Conservation (phyloP, 2,888 invertebrate genomes). For the Tenthredo notha region DNA sequence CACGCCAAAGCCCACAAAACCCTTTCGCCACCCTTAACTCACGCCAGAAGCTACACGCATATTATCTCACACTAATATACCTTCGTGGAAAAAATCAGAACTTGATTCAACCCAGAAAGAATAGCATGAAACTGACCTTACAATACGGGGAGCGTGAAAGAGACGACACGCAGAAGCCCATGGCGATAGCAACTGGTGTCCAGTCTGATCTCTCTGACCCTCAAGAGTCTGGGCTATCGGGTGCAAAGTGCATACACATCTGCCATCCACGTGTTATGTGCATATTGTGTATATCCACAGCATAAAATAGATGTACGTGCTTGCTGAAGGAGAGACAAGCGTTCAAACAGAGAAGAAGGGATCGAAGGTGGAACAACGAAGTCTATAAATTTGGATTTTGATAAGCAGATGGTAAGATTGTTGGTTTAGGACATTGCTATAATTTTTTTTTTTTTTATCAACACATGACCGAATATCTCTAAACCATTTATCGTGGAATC, state of each 20-base stretch:
- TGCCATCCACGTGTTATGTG: slow-evolving; percentile 8
- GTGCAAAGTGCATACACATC: slow-evolving; percentile 6
- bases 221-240: slow-evolving; percentile 21
- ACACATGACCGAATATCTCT: neutral
- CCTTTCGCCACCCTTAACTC: neutral
- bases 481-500: neutral
- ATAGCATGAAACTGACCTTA: neutral
- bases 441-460: neutral
- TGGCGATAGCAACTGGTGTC: slow-evolving; percentile 48
- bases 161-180: slow-evolving; percentile 29
- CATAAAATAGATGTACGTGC: neutral
- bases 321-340: neutral
- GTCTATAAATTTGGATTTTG: neutral
- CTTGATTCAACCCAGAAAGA: neutral
- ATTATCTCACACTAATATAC: neutral
- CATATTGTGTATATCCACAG: neutral
- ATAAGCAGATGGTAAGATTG: neutral
- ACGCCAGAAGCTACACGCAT: neutral
- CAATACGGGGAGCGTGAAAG: neutral
- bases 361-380: neutral
- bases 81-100: neutral
- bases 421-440: neutral
- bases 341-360: neutral
- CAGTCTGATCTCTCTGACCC: slow-evolving; percentile 46
- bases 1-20: neutral